A percentile compares a stretch with the other conserved stretches of the same genome.
Evolutionary conservation across 1,140 invertebrate genomes (phyloP).

Genomic region (Drosophila busckii): DNA sequence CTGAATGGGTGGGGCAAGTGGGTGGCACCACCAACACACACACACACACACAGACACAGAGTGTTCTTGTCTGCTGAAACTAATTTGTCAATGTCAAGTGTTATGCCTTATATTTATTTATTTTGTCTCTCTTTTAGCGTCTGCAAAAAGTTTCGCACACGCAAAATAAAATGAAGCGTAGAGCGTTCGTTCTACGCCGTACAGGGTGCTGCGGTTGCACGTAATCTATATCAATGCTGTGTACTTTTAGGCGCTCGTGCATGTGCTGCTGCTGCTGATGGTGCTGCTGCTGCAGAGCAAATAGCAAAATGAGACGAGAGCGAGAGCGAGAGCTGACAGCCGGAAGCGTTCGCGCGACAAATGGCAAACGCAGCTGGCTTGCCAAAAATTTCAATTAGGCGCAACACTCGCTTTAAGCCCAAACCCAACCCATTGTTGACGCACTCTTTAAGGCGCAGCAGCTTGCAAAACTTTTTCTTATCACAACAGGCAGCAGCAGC

Average conservation of each 20-base stretch:
- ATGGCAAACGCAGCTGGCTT: slow-evolving; percentile 31
- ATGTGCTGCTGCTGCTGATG: slow-evolving; percentile 13
- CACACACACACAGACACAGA: slow-evolving; percentile 19
- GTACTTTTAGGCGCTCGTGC: slow-evolving; percentile 58
- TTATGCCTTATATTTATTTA: slow-evolving; percentile 68
- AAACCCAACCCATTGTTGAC: no score
- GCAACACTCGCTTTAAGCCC: slow-evolving; percentile 13
- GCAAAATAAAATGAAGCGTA: no score
- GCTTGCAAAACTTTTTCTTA: slow-evolving; percentile 29
- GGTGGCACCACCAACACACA: neutral
- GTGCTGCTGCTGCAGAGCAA: slow-evolving; percentile 18
- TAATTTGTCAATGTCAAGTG: slow-evolving; percentile 79
- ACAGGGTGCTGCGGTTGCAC: slow-evolving; percentile 41
- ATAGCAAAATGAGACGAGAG: slow-evolving; percentile 9
- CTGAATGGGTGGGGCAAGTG: neutral
- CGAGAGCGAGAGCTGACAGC: slow-evolving; percentile 19
- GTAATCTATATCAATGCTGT: slow-evolving; percentile 63
- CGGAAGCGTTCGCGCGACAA: slow-evolving; percentile 33
- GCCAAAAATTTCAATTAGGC: slow-evolving; percentile 58
- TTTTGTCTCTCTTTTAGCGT: slow-evolving; percentile 10
- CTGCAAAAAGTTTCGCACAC: slow-evolving; percentile 56
- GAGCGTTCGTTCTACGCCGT: neutral
- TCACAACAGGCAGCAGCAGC: slow-evolving; percentile 21
- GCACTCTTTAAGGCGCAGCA: slow-evolving; percentile 7
- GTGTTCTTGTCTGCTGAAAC: slow-evolving; percentile 66